Evolutionary conservation across 2,797 vertebrate genomes (phyloP).

Genomic region (Urocyon cinereoargenteus): DNA sequence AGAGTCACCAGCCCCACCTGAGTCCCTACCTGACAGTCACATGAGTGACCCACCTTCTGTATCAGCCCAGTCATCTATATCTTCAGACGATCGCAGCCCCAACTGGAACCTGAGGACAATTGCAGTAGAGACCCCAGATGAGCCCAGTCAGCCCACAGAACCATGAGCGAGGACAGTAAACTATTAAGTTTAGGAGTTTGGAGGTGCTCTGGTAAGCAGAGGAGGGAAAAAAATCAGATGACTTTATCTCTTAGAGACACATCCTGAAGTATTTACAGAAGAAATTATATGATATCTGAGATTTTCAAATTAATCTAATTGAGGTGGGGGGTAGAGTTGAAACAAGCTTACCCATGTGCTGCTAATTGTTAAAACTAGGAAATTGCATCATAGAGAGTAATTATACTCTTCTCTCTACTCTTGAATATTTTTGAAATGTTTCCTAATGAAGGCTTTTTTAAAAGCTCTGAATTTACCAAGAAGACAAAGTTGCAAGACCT

Average conservation of each 20-base stretch:
- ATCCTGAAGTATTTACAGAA: slow-evolving; percentile 37
- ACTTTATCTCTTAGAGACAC: not conserved
- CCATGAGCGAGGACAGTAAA: not conserved
- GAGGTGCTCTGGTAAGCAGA: not conserved
- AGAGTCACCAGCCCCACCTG: not conserved
- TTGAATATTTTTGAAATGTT: slow-evolving; percentile 51
- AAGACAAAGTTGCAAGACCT: not conserved
- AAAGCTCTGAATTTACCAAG: slow-evolving; percentile 32
- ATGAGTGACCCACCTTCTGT: not conserved
- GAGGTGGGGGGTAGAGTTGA: not conserved
- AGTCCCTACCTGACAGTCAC: not conserved
- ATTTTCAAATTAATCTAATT: slow-evolving; percentile 52
- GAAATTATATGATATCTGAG: not conserved
- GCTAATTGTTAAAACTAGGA: slow-evolving; percentile 53
- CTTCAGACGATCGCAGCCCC: not conserved
- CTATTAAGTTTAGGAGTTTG: not conserved
- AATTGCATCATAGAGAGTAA: not conserved
- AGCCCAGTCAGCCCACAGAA: not conserved
- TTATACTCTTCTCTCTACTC: slow-evolving; percentile 27
- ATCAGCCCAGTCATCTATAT: not conserved
- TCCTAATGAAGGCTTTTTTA: slow-evolving; percentile 39
- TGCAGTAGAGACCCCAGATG: not conserved
- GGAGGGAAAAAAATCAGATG: not conserved
- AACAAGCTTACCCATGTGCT: slow-evolving; percentile 8
- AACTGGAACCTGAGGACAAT: not conserved